These are phyloP conservation scores for Bryconaethiops microstoma DNA, from an alignment of 2,797 vertebrate genomes.

Conservation along the genomic window DNA sequence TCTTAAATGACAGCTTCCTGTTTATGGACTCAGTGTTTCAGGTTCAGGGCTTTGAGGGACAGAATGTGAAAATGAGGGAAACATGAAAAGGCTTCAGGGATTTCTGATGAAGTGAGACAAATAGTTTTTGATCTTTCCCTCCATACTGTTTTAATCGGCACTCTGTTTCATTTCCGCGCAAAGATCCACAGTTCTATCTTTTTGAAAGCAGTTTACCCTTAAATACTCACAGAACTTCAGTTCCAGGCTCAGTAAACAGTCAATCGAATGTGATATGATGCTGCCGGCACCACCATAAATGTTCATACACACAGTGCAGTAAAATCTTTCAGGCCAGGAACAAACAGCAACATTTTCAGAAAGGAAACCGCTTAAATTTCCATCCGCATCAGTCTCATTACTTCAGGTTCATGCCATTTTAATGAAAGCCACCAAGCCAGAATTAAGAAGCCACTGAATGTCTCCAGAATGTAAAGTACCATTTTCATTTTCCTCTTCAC, in stretches of 20 bases:
- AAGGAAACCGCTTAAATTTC: conserved; percentile 21
- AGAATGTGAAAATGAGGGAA: conserved; percentile 7
- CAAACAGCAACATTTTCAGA: neutral
- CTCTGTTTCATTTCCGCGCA: too few species aligned
- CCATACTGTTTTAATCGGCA: neutral
- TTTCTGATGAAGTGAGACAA: conserved; percentile 5
- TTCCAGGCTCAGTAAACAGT: neutral
- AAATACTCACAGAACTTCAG: neutral
- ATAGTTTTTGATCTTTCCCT: neutral
- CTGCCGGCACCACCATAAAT: neutral
- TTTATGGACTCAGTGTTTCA: conserved; percentile 27
- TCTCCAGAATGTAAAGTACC: conserved; percentile 44
- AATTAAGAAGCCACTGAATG: conserved; percentile 30
- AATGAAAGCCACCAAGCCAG: conserved; percentile 31
- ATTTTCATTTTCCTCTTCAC: conserved; percentile 48
- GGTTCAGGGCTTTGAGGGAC: neutral
- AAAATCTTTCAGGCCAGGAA: neutral
- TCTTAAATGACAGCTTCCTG: conserved; percentile 44
- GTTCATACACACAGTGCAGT: too few species aligned
- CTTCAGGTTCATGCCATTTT: conserved; percentile 31
- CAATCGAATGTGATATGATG: neutral
- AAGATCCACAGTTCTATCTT: too few species aligned
- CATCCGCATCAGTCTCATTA: conserved; percentile 33
- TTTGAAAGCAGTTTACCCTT: too few species aligned
- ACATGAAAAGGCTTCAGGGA: neutral